Base-by-base conservation (phyloP, 2,113 vertebrate species). In the Phylloscopus whistleri region DNA sequence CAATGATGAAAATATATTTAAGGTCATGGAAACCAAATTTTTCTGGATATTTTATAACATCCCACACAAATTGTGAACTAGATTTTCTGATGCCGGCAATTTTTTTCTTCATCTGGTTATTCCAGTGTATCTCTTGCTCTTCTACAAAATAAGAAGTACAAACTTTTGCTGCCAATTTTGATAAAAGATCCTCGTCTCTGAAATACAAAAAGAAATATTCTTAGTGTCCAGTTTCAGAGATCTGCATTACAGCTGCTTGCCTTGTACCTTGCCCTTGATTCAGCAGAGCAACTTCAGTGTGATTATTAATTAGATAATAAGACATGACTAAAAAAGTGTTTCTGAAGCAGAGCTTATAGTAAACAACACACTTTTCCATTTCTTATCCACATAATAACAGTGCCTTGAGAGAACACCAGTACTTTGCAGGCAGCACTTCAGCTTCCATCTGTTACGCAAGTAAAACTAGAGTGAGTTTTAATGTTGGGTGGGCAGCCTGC, bases 261-360 rank as follows among this genome's bases (percentile, higher is more conserved):
- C 51, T 85, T 91, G 23, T 73, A 73, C 64, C 62, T 73, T 84
- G 63, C 46, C 58, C 81, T 89, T 90, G 46, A 69, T 91, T 91
- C 53, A 75, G 13, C 63, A 52, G 18, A 94, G 48, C n/a, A 87
- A 23, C 35, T 90, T 89, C 59, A 39, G 7, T 49, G 39, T 63
- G 67, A 48, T 90, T 87, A 39, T 79, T 83, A 76, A 76, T 79
- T 73, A 73, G 53, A 46, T 37, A 58, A 23, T 82, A 80, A 88
- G 41, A 79, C 18, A 49, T 26, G 43, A 74, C 30, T 90, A 15
- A 69, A 79, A 56, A 55, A 19, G 14, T 52, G 41, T 75, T 60
- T 60, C 84, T 92, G 69, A 84, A 84, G 44, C 35, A 70, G 55
- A 76, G 19, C 44, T 92, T 91, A 56, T 70, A 94, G 89, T 92